Conservation (phyloP, 2,888 invertebrate genomes). For the Lithodes maja region DNA sequence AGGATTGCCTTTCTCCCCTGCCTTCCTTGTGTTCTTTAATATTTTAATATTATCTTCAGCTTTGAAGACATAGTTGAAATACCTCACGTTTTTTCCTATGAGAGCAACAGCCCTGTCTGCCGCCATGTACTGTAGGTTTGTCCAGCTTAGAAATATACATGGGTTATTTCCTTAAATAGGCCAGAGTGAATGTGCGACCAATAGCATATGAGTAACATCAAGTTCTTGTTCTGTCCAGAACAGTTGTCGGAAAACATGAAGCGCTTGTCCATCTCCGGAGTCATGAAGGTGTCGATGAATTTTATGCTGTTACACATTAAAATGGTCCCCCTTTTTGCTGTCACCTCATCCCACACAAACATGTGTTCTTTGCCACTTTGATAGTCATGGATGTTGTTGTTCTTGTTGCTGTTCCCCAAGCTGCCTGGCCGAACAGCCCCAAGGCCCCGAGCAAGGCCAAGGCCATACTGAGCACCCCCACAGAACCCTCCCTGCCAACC, state of each 20-base stretch:
- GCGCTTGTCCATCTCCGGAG: neutral
- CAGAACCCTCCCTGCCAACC: too few species aligned
- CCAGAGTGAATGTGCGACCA: neutral
- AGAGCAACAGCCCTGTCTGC: conserved; percentile 3
- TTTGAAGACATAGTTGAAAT: neutral
- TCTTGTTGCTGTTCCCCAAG: too few species aligned
- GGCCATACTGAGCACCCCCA: too few species aligned
- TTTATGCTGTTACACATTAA: neutral
- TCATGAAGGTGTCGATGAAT: neutral
- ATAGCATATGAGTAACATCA: neutral
- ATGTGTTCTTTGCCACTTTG: neutral
- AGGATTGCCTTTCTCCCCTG: neutral
- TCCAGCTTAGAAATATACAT: neutral
- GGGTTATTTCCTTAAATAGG: neutral
- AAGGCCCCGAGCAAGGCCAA: too few species aligned
- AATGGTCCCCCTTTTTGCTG: neutral
- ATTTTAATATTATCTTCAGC: neutral
- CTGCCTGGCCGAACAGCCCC: too few species aligned
- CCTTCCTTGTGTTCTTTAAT: neutral
- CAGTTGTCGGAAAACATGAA: conserved; percentile 18
- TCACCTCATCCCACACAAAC: conserved; percentile 15
- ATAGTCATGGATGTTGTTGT: neutral
- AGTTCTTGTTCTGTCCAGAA: conserved; percentile 25
- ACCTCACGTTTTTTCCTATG: neutral
- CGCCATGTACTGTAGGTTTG: conserved; percentile 8